Conservation (phyloP, 2,113 vertebrate genomes). For the Rhipidura dahli region DNA sequence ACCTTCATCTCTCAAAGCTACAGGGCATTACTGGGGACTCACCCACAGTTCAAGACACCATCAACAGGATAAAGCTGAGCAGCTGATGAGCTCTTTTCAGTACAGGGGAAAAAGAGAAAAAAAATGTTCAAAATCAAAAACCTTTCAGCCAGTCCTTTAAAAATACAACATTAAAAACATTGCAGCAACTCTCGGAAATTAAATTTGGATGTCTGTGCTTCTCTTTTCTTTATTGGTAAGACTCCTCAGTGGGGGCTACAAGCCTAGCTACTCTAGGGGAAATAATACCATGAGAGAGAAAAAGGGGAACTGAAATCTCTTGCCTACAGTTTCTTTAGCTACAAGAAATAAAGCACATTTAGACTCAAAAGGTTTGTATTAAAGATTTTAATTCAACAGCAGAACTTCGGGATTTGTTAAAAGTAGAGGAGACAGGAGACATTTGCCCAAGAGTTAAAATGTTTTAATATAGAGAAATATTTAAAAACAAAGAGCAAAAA, state of each 20-base stretch:
- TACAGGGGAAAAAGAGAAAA: fast-evolving
- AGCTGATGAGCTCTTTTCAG: not conserved
- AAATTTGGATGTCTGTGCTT: not conserved
- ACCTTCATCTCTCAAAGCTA: not conserved
- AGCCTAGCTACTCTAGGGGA: not conserved
- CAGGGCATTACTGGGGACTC: not conserved
- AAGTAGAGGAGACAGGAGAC: not conserved
- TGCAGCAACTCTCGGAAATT: not conserved
- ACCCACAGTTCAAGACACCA: not conserved
- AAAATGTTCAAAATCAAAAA: not conserved
- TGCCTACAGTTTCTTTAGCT: not conserved
- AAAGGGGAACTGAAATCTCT: not conserved
- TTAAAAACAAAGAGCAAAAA: not conserved
- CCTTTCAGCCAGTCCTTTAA: not conserved
- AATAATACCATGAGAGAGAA: not conserved
- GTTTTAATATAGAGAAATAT: not conserved
- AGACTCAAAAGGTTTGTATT: not conserved
- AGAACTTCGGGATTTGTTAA: not conserved
- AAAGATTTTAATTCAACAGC: not conserved
- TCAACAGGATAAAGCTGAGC: not conserved
- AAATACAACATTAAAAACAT: not conserved
- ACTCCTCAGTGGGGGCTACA: not conserved
- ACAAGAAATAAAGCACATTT: not conserved
- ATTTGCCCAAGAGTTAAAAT: not conserved
- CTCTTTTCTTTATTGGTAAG: not conserved